Evolutionary conservation across 1,140 invertebrate genomes (phyloP), one percentile per base, ranked within the genome.

Genomic region (Dufourea novaeangliae): DNA sequence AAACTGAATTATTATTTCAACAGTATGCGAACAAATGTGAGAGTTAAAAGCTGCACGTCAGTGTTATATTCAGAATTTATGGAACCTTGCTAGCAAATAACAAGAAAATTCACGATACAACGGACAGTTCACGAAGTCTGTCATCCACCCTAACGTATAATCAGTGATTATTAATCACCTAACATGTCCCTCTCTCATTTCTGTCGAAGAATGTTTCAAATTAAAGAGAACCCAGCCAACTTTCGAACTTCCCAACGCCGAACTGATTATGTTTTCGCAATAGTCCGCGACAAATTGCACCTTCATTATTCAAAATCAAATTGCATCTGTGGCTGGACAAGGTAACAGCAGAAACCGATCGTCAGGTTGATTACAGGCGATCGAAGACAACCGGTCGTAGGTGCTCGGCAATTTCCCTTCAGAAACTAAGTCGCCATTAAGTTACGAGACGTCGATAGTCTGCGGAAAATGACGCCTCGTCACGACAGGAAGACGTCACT

Each of bases 401-500:
- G 34, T 54, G 25, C 12, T 29, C 6, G 0, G 32, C 5, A 54
- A 82, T 83, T 83, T 64, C 44, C 52, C 20, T 12, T 8, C 2
- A 10, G 44, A 29, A 56, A 61, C 29, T 61, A 27, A 57, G 27
- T 54, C 41, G 8, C 1, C 10, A 20, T 73, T 66, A 39, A 78
- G 34, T 77, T 80, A 70, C 27, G 39, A 25, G 25, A n/a, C n/a
- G 17, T n/a, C 44, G 39, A 78, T 64, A 66, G 25, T 14, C 12
- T 12, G n/a, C 29, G 46, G n/a, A 67, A 41, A 50, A 80, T 7
- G 39, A 39, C 29, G 27, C 56, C 27, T 29, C 61, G 52, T 56
- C 68, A 68, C 73, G 63, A 66, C 68, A 69, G 63, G 74, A 78
- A 68, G 80, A 68, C 73, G 56, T 62, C 57, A 67, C 29, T 68